A percentile compares a stretch with the other conserved stretches of the same genome.
These are phyloP conservation scores for Urocynchramus pylzowi DNA, from an alignment of 2,113 vertebrate genomes.

Conservation along the genomic window DNA sequence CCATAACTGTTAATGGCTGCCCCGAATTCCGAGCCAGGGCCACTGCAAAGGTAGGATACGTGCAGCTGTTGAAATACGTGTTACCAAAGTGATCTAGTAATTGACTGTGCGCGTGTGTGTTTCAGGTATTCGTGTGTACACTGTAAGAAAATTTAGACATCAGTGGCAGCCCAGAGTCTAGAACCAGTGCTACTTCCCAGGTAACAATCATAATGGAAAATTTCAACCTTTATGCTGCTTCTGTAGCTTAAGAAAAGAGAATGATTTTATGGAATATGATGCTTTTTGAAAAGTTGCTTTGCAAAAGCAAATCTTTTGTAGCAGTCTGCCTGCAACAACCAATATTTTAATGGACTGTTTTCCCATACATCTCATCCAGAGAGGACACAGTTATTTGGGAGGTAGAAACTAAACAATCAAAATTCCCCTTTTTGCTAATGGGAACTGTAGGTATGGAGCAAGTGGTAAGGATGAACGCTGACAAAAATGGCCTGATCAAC, in stretches of 20 bases:
- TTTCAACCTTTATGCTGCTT: slow-evolving; percentile 82
- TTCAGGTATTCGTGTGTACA: slow-evolving; percentile 86
- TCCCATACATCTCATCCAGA: neutral
- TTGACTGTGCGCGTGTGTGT: slow-evolving; percentile 84
- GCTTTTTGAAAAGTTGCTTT: slow-evolving; percentile 65
- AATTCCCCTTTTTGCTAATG: neutral
- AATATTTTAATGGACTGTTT: slow-evolving; percentile 30
- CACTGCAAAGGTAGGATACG: slow-evolving; percentile 91
- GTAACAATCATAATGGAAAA: slow-evolving; percentile 83
- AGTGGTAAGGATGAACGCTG: neutral
- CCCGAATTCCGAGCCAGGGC: slow-evolving; percentile 97
- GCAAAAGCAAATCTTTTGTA: slow-evolving; percentile 70
- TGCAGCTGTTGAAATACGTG: slow-evolving; percentile 64
- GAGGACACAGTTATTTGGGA: neutral
- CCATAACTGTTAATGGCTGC: slow-evolving; percentile 96
- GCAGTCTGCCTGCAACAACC: slow-evolving; percentile 39
- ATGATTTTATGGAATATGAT: slow-evolving; percentile 71
- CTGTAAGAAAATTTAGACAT: slow-evolving; percentile 87
- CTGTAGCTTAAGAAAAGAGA: slow-evolving; percentile 84
- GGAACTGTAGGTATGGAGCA: neutral
- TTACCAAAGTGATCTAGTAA: slow-evolving; percentile 75
- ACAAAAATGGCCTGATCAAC: neutral
- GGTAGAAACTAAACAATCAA: neutral
- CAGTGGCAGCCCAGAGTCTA: slow-evolving; percentile 86
- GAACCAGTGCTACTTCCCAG: slow-evolving; percentile 84